phyloP scores from a whole-genome alignment of 2,113 vertebrate species.

The Fukomys damarensis region DNA sequence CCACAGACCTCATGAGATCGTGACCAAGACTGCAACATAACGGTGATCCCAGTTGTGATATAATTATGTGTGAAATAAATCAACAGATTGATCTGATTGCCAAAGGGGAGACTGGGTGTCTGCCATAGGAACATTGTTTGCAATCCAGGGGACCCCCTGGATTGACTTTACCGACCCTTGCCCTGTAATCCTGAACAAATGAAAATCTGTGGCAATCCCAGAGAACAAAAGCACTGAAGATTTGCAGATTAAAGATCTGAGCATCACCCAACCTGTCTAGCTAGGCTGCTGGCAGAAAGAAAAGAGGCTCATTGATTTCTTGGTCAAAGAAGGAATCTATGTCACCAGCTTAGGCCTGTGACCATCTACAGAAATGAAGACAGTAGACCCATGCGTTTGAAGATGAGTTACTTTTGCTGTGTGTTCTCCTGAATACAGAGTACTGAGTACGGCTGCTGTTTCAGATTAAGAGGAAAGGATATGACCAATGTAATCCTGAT shows the following conservation, averaged over 20 bases:
- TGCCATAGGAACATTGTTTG: background rate
- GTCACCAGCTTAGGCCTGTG: background rate
- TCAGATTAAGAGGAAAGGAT: background rate
- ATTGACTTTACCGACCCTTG: background rate
- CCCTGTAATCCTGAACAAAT: background rate
- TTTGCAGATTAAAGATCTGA: background rate
- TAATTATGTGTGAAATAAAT: background rate
- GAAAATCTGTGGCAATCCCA: background rate
- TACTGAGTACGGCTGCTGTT: background rate
- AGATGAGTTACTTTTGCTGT: too few species aligned
- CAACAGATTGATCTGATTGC: background rate
- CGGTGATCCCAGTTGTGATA: background rate
- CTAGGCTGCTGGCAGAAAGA: background rate
- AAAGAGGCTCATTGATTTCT: accelerated
- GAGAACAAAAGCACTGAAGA: background rate
- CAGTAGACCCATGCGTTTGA: background rate
- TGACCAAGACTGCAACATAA: background rate
- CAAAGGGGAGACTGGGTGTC: background rate
- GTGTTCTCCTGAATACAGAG: background rate
- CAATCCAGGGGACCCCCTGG: background rate
- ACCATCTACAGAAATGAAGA: background rate
- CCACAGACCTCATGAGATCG: background rate
- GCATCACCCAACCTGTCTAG: background rate
- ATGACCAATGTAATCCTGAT: background rate
- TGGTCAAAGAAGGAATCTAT: background rate